These are phyloP conservation scores for Melanostoma scalare DNA, from an alignment of 2,888 invertebrate species.

Conservation along the genomic window DNA sequence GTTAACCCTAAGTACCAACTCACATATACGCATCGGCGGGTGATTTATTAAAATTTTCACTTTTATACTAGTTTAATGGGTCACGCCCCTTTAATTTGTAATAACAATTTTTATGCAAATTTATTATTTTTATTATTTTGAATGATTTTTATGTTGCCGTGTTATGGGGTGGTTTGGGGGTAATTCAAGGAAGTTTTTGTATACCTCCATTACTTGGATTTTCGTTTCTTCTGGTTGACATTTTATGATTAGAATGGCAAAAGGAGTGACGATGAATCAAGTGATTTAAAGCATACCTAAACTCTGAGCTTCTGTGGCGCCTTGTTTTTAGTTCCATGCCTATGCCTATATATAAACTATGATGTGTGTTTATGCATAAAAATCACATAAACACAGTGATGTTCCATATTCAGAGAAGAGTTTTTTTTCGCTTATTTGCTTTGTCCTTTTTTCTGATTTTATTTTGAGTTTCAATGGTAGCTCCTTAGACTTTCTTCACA, in stretches of 20 bases:
- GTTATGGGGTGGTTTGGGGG: conserved; percentile 17
- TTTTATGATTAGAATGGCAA: conserved; percentile 53
- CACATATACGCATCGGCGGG: conserved; percentile 42
- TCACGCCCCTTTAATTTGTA: conserved; percentile 73
- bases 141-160: conserved; percentile 60
- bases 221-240: conserved; percentile 34
- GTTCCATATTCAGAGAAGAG: conserved; percentile 17
- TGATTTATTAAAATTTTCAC: conserved; percentile 71
- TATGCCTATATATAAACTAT: conserved; percentile 13
- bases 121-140: conserved; percentile 56
- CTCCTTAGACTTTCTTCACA: no score
- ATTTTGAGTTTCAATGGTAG: no score
- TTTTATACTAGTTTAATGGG: conserved; percentile 70
- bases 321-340: conserved; percentile 20
- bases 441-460: no score
- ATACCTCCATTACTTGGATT: conserved; percentile 9
- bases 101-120: conserved; percentile 73
- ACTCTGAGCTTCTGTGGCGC: conserved; percentile 48
- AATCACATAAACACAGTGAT: conserved; percentile 48
- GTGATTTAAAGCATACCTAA: conserved; percentile 51
- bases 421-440: no score
- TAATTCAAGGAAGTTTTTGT: conserved; percentile 45
- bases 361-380: conserved; percentile 28
- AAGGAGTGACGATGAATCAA: conserved; percentile 69
- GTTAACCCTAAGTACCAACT: conserved; percentile 47